Evolutionary conservation across 2,113 vertebrate genomes (phyloP).

Genomic region (Phalacrocorax brasilianus): DNA sequence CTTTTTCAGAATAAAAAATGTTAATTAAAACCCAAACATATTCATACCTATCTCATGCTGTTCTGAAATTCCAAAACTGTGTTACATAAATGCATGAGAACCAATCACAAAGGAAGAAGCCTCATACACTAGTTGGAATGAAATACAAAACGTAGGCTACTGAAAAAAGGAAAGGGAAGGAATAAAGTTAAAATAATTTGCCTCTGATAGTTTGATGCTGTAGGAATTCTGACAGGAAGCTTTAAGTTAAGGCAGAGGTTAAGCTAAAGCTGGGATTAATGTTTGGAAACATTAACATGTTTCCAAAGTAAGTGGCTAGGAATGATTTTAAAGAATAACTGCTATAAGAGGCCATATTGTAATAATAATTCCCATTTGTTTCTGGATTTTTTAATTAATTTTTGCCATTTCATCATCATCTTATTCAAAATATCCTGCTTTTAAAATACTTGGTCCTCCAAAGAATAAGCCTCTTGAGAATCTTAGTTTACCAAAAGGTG

Average conservation of each 20-base stretch:
- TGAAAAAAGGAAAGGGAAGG: not conserved
- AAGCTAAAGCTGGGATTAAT: not conserved
- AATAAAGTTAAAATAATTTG: not conserved
- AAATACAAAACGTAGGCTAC: not conserved
- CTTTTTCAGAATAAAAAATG: not conserved
- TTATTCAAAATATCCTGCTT: not conserved
- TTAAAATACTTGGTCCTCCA: not conserved
- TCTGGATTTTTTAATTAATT: not conserved
- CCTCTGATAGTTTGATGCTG: not conserved
- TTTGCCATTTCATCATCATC: not conserved
- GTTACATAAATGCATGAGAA: not conserved
- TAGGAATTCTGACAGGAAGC: not conserved
- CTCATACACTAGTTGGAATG: not conserved
- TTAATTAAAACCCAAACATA: not conserved
- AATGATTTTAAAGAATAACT: not conserved
- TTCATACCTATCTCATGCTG: not conserved
- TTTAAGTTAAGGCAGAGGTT: slow-evolving; percentile 3
- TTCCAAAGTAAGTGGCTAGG: not conserved
- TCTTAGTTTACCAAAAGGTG: not conserved
- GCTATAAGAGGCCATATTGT: not conserved
- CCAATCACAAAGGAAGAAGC: not conserved
- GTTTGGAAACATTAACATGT: not conserved
- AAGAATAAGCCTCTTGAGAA: not conserved
- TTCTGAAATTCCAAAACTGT: not conserved
- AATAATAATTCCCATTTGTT: not conserved